These are phyloP conservation scores for Zaprionus tsacasi DNA, from an alignment of 1,140 invertebrate species.

Conservation along the genomic window DNA sequence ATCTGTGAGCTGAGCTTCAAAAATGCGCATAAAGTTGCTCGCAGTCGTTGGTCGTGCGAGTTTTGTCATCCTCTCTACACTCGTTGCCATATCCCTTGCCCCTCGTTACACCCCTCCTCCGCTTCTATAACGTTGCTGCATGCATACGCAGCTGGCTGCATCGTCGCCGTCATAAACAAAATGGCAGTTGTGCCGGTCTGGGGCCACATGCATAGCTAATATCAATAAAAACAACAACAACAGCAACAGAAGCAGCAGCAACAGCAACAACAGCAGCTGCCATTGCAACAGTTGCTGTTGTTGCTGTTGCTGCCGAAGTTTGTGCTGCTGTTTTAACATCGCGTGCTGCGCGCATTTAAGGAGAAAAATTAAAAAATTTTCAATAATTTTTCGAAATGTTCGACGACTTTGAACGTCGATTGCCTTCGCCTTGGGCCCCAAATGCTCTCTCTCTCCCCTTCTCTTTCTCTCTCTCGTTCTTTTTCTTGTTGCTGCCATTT, in stretches of 20 bases:
- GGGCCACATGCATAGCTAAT: conserved; percentile 74
- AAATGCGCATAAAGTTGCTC: conserved; percentile 72
- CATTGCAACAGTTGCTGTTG: conserved; percentile 22
- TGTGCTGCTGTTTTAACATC: conserved; percentile 36
- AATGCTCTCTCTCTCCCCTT: neutral
- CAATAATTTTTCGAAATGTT: conserved; percentile 82
- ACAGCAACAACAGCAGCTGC: neutral
- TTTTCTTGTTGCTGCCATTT: conserved; percentile 38
- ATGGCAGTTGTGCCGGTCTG: conserved; percentile 67
- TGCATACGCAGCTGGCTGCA: conserved; percentile 56
- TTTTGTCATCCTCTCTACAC: conserved; percentile 18
- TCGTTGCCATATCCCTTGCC: conserved; percentile 3
- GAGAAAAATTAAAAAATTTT: conserved; percentile 78
- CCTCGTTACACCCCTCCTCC: neutral
- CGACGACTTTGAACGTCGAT: conserved; percentile 55
- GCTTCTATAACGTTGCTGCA: conserved; percentile 1
- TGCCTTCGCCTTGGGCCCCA: conserved; percentile 17
- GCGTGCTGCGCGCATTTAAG: conserved; percentile 56
- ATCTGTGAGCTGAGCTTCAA: conserved; percentile 31
- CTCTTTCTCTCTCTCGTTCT: neutral
- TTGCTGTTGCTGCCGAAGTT: conserved; percentile 28
- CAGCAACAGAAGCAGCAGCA: conserved; percentile 36
- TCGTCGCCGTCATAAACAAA: conserved; percentile 79
- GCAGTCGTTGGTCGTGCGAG: conserved; percentile 26
- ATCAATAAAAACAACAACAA: conserved; percentile 70